Evolutionary conservation across 1,140 invertebrate species (phyloP).

Genomic region (Acyrthosiphon pisum): DNA sequence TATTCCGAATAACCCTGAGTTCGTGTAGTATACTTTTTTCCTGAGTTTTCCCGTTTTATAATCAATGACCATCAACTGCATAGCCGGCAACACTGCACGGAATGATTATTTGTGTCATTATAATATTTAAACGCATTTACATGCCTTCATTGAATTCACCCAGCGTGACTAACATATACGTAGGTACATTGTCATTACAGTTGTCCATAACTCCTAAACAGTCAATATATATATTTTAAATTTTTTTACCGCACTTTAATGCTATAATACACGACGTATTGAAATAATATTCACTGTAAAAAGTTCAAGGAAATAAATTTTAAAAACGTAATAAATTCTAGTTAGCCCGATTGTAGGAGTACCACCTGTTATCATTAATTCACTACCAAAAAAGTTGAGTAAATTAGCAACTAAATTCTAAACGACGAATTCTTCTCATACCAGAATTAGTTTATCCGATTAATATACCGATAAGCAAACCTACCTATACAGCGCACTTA

Average conservation of each 20-base stretch:
- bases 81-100: background rate
- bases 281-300: background rate
- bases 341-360: background rate
- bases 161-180: background rate
- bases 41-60: background rate
- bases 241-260: background rate
- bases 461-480: no score
- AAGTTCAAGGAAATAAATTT: background rate
- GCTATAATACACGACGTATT: background rate
- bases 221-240: background rate
- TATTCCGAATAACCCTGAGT: background rate
- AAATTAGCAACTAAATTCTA: background rate
- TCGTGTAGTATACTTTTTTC: background rate
- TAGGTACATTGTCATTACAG: background rate
- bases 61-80: background rate
- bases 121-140: background rate
- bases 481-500: background rate
- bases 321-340: background rate
- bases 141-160: background rate
- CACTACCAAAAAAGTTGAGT: background rate
- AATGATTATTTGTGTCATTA: background rate
- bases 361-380: background rate
- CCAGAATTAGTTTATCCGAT: background rate
- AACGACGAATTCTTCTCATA: background rate
- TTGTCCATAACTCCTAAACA: background rate